A percentile compares a stretch with the other conserved stretches of the same genome.
These are phyloP conservation scores for Scaptomyza cyrtandrae DNA, from an alignment of 2,888 invertebrate genomes.

Conservation along the genomic window DNA sequence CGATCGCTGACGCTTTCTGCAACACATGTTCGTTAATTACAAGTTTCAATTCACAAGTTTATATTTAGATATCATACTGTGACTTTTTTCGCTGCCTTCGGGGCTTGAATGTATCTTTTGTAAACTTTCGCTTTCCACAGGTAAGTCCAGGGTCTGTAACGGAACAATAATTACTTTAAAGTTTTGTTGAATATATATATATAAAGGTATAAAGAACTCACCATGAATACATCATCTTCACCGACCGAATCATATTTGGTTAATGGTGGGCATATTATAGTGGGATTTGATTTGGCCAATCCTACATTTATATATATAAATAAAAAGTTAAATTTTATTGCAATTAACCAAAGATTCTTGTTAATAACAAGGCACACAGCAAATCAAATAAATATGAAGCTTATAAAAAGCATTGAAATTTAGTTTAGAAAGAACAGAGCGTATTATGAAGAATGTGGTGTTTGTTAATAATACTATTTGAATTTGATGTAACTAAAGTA, in stretches of 20 bases:
- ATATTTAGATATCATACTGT: constrained; percentile 71
- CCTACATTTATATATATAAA: constrained; percentile 85
- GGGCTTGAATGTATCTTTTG: constrained; percentile 88
- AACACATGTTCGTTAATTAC: neutral
- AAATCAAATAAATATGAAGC: constrained; percentile 51
- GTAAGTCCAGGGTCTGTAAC: constrained; percentile 93
- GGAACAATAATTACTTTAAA: neutral
- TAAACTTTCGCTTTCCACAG: constrained; percentile 90
- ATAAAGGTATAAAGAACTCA: constrained; percentile 84
- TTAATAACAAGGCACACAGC: constrained; percentile 64
- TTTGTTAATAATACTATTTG: constrained; percentile 14
- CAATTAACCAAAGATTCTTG: neutral
- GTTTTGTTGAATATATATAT: neutral
- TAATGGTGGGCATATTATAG: constrained; percentile 84
- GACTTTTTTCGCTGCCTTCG: constrained; percentile 86
- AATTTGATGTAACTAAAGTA: constrained; percentile 3
- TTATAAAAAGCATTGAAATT: constrained; percentile 31
- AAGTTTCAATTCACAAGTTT: neutral
- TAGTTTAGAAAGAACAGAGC: constrained; percentile 35
- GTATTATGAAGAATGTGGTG: constrained; percentile 21
- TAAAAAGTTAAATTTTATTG: neutral
- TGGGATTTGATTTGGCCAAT: constrained; percentile 90
- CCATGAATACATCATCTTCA: constrained; percentile 98
- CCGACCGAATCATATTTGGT: constrained; percentile 89
- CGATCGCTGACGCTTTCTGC: constrained; percentile 83